Evolutionary conservation across 2,797 vertebrate species (phyloP).

Genomic region (Florisuga fusca): DNA sequence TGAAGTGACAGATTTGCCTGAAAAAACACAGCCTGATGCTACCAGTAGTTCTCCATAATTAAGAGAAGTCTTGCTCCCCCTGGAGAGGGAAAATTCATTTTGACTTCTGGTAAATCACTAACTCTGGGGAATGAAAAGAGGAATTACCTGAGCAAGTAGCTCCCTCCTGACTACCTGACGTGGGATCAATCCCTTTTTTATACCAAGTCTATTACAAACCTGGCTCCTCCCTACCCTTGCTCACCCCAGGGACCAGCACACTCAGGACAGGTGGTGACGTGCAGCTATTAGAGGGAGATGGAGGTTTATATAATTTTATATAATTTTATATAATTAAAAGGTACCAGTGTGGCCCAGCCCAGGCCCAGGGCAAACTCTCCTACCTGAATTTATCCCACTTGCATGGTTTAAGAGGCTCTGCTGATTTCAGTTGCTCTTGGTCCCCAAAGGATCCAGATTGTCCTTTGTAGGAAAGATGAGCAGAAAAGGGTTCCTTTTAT

Average conservation of each 20-base stretch:
- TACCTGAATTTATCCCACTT: background rate
- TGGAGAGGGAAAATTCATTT: background rate
- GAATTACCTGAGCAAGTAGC: background rate
- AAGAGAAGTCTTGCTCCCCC: background rate
- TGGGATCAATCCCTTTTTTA: background rate
- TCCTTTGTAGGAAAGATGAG: background rate
- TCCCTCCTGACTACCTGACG: background rate
- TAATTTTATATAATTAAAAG: background rate
- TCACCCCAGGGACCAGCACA: background rate
- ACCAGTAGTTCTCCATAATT: background rate
- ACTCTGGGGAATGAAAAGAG: background rate
- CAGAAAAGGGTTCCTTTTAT: background rate
- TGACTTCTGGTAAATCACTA: background rate
- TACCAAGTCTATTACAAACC: background rate
- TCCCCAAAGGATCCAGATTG: rapidly evolving
- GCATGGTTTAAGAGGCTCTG: background rate
- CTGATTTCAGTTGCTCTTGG: rapidly evolving
- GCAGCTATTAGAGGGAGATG: background rate
- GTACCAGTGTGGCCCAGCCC: background rate
- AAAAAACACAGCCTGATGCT: background rate
- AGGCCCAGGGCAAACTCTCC: background rate
- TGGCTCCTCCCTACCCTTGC: background rate
- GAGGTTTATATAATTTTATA: background rate
- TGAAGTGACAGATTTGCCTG: background rate
- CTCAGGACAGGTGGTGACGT: rapidly evolving